Evolutionary conservation across 2,797 vertebrate species (phyloP).

Genomic region (Arctocebus calabarensis): DNA sequence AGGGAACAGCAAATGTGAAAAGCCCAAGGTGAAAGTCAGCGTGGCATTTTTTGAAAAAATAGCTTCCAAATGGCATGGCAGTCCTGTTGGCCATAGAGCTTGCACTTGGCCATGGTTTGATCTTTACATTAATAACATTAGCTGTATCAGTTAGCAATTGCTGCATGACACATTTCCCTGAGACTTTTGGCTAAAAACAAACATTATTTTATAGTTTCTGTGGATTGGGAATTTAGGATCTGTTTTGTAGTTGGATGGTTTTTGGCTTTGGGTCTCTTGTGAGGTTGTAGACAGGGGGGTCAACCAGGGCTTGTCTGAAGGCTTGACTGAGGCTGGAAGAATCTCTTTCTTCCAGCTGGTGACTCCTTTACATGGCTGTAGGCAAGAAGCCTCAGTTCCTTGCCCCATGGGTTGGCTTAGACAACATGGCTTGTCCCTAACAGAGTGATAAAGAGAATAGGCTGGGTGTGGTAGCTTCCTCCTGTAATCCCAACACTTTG

Average conservation of each 20-base stretch:
- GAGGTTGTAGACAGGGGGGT: not conserved
- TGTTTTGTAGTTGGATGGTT: not conserved
- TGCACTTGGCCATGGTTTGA: accelerated
- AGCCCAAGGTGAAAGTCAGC: not conserved
- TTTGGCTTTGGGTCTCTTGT: not conserved
- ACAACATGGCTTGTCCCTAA: not conserved
- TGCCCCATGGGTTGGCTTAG: accelerated
- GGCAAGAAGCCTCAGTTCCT: not conserved
- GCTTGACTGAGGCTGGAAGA: not conserved
- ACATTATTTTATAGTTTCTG: not conserved
- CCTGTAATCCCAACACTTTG: not conserved
- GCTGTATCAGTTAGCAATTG: not conserved
- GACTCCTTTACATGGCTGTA: not conserved
- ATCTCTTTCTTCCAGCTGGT: not conserved
- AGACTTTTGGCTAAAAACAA: not conserved
- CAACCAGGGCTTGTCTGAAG: not conserved
- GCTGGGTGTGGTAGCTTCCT: no score
- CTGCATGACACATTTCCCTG: not conserved
- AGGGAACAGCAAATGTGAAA: not conserved
- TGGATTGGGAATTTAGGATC: not conserved
- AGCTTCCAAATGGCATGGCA: not conserved
- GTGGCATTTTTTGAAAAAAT: not conserved
- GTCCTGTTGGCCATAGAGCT: not conserved
- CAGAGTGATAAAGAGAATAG: not conserved
- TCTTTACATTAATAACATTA: not conserved